Conservation (phyloP, 2,797 vertebrate genomes). For the Arnoldichthys spilopterus region DNA sequence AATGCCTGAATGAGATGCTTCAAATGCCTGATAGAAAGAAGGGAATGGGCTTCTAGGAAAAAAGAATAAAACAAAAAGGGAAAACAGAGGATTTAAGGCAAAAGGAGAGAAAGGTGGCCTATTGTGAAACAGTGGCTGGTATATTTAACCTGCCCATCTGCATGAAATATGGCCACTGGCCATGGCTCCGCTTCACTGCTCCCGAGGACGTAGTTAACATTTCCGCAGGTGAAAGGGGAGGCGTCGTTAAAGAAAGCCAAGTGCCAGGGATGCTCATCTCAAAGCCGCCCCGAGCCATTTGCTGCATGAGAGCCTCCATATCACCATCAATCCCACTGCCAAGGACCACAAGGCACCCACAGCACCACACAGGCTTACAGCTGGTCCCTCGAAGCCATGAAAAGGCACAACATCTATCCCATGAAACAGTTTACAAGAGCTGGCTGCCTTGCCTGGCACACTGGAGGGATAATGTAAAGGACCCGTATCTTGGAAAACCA, state of each 20-base stretch:
- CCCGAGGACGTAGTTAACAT: constrained; percentile 64
- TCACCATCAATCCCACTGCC: constrained; percentile 66
- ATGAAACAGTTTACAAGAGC: constrained; percentile 20
- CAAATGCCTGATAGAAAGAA: constrained; percentile 62
- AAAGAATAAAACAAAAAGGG: constrained; percentile 26
- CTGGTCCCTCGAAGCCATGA: constrained; percentile 25
- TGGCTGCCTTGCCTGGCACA: background rate
- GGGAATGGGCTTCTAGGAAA: constrained; percentile 24
- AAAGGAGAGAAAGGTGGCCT: constrained; percentile 46
- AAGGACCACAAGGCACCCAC: constrained; percentile 28
- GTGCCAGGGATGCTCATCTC: constrained; percentile 64
- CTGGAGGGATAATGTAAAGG: background rate
- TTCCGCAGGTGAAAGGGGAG: constrained; percentile 63
- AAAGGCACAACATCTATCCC: constrained; percentile 4
- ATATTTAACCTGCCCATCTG: constrained; percentile 63
- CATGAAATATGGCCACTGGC: constrained; percentile 58
- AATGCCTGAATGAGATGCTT: constrained; percentile 60
- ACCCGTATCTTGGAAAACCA: background rate
- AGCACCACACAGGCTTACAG: constrained; percentile 17
- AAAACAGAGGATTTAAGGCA: constrained; percentile 41
- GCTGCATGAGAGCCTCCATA: constrained; percentile 71
- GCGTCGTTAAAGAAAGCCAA: constrained; percentile 53
- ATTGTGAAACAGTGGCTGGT: constrained; percentile 39
- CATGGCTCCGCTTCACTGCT: constrained; percentile 42
- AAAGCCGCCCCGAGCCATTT: constrained; percentile 67